Conservation (phyloP, 1,140 invertebrate genomes). For the Mactra quadrangularis region DNA sequence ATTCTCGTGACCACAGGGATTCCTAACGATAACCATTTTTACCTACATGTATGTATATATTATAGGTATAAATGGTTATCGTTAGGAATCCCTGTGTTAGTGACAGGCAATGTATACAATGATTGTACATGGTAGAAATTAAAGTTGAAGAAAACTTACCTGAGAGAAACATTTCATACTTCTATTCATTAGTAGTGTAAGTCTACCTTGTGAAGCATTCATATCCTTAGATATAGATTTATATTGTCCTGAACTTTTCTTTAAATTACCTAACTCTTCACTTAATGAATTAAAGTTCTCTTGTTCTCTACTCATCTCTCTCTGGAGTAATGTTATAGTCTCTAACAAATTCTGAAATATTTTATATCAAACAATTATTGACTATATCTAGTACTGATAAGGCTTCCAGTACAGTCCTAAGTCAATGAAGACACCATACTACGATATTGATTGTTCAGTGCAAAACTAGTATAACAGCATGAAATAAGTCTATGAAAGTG, state of each 20-base stretch:
- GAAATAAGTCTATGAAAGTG: too few species aligned
- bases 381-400: neutral
- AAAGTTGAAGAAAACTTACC: slow-evolving; percentile 66
- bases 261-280: slow-evolving; percentile 65
- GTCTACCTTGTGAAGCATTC: slow-evolving; percentile 69
- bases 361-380: slow-evolving; percentile 26
- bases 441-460: neutral
- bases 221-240: slow-evolving; percentile 78
- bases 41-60: too few species aligned
- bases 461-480: neutral
- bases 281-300: slow-evolving; percentile 76
- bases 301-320: slow-evolving; percentile 78
- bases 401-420: neutral
- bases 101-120: too few species aligned
- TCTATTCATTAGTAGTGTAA: slow-evolving; percentile 77
- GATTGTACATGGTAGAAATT: too few species aligned
- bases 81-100: too few species aligned
- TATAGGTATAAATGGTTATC: too few species aligned
- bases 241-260: slow-evolving; percentile 75
- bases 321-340: slow-evolving; percentile 74
- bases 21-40: too few species aligned
- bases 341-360: slow-evolving; percentile 74
- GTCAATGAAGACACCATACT: neutral
- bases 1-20: too few species aligned
- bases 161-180: slow-evolving; percentile 80